phyloP scores from a whole-genome alignment of 1,140 invertebrate genomes.

The Meloidogyne floridensis region DNA sequence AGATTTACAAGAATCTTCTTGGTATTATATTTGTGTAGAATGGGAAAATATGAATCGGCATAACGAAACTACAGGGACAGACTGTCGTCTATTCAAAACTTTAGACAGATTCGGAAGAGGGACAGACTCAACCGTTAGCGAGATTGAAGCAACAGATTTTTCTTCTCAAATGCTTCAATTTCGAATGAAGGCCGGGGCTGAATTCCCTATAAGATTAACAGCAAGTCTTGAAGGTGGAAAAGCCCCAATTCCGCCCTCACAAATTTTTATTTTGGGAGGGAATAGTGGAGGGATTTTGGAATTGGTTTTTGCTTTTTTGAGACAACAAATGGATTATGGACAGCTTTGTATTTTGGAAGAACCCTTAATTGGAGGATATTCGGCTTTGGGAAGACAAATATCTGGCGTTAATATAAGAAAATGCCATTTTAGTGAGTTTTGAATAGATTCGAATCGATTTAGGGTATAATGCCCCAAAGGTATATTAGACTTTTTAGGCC shows the following conservation, averaged over 20 bases:
- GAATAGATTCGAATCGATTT: neutral
- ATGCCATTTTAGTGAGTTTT: constrained; percentile 46
- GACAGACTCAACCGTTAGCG: constrained; percentile 43
- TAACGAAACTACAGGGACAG: constrained; percentile 55
- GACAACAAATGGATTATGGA: constrained; percentile 51
- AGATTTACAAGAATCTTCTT: constrained; percentile 41
- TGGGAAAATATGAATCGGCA: constrained; percentile 57
- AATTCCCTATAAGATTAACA: constrained; percentile 51
- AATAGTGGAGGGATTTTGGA: constrained; percentile 44
- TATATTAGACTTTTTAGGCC: too few relatives aligned
- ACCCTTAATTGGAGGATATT: constrained; percentile 47
- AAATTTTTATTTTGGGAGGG: constrained; percentile 46
- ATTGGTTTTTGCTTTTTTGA: constrained; percentile 47
- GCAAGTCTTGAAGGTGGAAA: constrained; percentile 48
- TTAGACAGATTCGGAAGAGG: constrained; percentile 50
- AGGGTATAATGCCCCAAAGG: too few relatives aligned
- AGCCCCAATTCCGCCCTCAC: constrained; percentile 44
- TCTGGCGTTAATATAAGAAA: constrained; percentile 44
- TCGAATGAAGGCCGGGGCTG: constrained; percentile 29
- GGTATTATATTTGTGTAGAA: constrained; percentile 55
- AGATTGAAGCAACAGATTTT: constrained; percentile 50
- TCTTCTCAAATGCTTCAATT: constrained; percentile 52
- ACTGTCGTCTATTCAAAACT: constrained; percentile 49
- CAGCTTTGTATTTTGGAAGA: constrained; percentile 49
- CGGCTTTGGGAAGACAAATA: constrained; percentile 50